These are phyloP conservation scores for Eulemur macaco DNA, from an alignment of 2,113 vertebrate genomes.

Conservation along the genomic window DNA sequence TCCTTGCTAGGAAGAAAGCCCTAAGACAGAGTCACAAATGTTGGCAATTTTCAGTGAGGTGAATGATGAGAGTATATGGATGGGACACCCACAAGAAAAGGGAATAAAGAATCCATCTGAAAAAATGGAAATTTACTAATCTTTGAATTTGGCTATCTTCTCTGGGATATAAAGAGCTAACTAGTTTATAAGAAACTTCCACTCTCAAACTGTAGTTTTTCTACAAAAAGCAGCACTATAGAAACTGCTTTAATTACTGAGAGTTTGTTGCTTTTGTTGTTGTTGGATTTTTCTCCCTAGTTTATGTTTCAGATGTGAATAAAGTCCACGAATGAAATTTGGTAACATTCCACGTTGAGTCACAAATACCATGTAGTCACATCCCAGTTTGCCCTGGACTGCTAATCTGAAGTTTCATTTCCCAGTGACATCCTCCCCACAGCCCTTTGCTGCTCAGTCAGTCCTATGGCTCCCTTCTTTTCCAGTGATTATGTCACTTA, in stretches of 20 bases:
- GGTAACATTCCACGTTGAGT: not conserved
- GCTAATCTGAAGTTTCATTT: not conserved
- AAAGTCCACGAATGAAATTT: not conserved
- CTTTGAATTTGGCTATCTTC: not conserved
- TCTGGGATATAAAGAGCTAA: not conserved
- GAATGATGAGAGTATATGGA: not conserved
- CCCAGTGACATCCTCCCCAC: no score
- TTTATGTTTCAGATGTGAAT: slow-evolving; percentile 12
- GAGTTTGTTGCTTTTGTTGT: not conserved
- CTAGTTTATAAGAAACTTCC: not conserved
- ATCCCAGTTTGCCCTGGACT: not conserved
- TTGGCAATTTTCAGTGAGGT: not conserved
- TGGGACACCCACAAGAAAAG: not conserved
- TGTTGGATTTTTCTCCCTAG: not conserved
- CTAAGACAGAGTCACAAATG: not conserved
- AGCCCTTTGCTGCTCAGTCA: not conserved
- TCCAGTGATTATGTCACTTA: not conserved
- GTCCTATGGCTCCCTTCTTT: not conserved
- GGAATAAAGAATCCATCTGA: not conserved
- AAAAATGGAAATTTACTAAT: not conserved
- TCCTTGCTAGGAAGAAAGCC: not conserved
- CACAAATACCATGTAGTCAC: not conserved
- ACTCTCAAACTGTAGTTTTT: not conserved
- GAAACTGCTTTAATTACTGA: not conserved
- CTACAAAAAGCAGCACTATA: not conserved